These are phyloP conservation scores for Lagenorhynchus albirostris DNA, from an alignment of 2,113 vertebrate species.

Conservation along the genomic window DNA sequence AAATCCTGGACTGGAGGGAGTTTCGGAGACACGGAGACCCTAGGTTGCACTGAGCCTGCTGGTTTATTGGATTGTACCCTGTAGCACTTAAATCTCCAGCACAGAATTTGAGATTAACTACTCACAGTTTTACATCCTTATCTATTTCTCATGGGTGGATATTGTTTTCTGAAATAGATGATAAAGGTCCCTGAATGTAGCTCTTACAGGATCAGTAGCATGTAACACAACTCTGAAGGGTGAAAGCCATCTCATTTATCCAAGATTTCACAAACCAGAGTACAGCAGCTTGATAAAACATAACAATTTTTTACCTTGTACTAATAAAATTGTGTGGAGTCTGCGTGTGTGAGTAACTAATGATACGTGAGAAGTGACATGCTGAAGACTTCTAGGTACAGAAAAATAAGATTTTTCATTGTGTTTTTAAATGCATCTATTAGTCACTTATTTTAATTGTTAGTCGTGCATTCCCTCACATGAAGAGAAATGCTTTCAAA, in stretches of 20 bases:
- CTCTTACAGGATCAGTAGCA: not conserved
- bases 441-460: not conserved
- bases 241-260: not conserved
- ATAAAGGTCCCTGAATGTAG: not conserved
- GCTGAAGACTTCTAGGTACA: not conserved
- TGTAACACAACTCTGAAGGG: not conserved
- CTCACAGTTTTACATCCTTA: not conserved
- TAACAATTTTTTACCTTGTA: not conserved
- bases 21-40: not conserved
- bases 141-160: not conserved
- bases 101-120: not conserved
- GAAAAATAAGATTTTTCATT: not conserved
- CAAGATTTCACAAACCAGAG: not conserved
- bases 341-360: not conserved
- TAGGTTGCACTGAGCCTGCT: not conserved
- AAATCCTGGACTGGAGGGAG: not conserved
- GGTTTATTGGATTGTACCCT: not conserved
- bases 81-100: not conserved
- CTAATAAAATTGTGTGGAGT: not conserved
- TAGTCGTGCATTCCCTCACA: not conserved
- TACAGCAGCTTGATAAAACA: not conserved
- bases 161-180: not conserved
- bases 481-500: conserved; percentile 32
- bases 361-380: not conserved
- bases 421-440: not conserved